Conservation (phyloP, 2,888 invertebrate genomes). For the Romanomermis culicivorax region DNA sequence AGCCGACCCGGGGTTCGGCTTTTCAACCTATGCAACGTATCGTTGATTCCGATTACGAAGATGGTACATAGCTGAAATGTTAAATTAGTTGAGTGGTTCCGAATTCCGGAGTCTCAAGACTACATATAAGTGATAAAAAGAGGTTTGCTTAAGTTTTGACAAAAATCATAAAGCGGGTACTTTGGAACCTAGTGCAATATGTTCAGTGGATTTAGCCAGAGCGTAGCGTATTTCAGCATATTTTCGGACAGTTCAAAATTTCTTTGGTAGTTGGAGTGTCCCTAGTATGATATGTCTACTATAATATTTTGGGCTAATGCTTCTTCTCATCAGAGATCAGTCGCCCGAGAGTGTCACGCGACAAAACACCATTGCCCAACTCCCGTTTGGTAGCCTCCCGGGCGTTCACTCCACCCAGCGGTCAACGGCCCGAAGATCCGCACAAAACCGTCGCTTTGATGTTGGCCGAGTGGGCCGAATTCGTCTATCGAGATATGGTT, state of each 20-base stretch:
- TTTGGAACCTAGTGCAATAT: no score
- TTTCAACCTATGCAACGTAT: slow-evolving; percentile 23
- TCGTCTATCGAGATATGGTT: slow-evolving; percentile 29
- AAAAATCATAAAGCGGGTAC: no score
- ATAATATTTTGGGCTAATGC: no score
- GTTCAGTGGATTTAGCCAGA: no score
- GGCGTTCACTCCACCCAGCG: slow-evolving; percentile 12
- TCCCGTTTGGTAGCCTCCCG: slow-evolving; percentile 14
- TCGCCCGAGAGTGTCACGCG: neutral
- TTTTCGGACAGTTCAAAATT: no score
- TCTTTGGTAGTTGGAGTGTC: no score
- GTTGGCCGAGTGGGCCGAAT: slow-evolving; percentile 32
- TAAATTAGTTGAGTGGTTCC: no score
- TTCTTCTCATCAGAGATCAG: neutral
- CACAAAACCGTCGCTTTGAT: slow-evolving; percentile 49
- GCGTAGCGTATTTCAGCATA: no score
- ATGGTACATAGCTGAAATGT: slow-evolving; percentile 16
- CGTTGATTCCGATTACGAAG: slow-evolving; percentile 22
- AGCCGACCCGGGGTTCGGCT: slow-evolving; percentile 23
- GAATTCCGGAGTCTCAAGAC: no score
- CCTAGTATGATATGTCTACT: no score
- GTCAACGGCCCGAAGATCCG: neutral
- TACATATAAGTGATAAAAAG: no score
- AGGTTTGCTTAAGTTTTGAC: no score
- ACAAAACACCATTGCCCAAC: slow-evolving; percentile 13